phyloP scores from a whole-genome alignment of 2,888 invertebrate species.

The Mythimna pallens region DNA sequence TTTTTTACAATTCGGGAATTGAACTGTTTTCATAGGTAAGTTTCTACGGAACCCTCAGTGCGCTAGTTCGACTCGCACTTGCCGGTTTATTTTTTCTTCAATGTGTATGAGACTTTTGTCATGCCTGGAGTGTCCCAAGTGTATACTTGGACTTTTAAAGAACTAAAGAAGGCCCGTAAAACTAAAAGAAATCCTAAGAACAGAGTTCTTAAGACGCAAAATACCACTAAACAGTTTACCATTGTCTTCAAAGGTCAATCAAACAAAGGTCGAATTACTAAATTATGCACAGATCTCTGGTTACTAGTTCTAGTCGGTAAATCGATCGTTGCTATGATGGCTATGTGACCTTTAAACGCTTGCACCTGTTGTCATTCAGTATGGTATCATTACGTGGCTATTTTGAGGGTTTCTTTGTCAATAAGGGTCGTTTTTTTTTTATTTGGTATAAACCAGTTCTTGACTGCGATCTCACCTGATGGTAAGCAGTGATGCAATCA shows the following conservation, averaged over 20 bases:
- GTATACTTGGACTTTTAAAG: background rate
- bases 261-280: constrained; percentile 15
- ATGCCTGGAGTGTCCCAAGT: background rate
- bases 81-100: too few relatives aligned
- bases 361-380: constrained; percentile 37
- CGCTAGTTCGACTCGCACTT: too few relatives aligned
- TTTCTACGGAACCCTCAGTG: too few relatives aligned
- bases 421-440: background rate
- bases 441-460: too few relatives aligned
- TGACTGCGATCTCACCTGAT: too few relatives aligned
- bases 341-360: constrained; percentile 26
- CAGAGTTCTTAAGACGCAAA: background rate
- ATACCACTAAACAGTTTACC: background rate
- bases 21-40: too few relatives aligned
- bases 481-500: too few relatives aligned
- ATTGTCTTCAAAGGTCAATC: too few relatives aligned
- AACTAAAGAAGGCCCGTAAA: background rate
- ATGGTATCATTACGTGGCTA: background rate
- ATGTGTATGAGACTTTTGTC: too few relatives aligned
- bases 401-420: background rate
- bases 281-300: constrained; percentile 28
- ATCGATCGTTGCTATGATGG: constrained; percentile 36
- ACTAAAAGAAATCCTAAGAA: background rate
- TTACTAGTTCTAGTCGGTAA: constrained; percentile 15
- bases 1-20: too few relatives aligned